Conservation (phyloP, 2,113 vertebrate species). For the Phaethon lepturus region DNA sequence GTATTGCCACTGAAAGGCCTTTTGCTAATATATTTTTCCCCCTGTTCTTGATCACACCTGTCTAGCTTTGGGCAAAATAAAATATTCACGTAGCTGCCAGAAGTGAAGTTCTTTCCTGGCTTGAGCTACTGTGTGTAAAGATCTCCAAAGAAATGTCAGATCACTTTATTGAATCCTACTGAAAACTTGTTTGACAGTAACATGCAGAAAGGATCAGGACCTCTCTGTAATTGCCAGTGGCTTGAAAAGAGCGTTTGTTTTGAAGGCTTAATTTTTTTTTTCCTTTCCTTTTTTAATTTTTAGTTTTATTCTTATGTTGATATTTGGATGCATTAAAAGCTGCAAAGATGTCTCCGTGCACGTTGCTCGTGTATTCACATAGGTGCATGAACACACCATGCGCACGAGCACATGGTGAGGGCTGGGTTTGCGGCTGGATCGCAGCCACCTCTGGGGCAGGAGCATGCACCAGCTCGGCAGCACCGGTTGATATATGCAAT, state of each 20-base stretch:
- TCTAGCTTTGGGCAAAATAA: constrained; percentile 86
- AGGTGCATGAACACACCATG: accelerated
- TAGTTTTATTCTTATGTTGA: background rate
- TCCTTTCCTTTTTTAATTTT: too few relatives aligned
- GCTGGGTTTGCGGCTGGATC: background rate
- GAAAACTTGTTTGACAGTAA: constrained; percentile 84
- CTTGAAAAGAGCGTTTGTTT: constrained; percentile 57
- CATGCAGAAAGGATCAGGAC: constrained; percentile 74
- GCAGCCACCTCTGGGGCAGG: background rate
- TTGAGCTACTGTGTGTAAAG: constrained; percentile 77
- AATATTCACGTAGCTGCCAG: constrained; percentile 73
- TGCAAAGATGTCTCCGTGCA: accelerated
- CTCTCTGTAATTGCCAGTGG: constrained; percentile 57
- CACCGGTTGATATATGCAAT: background rate
- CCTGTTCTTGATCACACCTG: constrained; percentile 81
- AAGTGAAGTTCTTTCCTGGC: constrained; percentile 79
- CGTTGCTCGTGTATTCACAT: accelerated
- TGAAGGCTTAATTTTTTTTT: background rate
- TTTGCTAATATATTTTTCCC: constrained; percentile 49
- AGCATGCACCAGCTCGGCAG: background rate
- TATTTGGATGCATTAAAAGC: background rate
- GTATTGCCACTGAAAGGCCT: constrained; percentile 62
- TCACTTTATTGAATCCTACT: constrained; percentile 84
- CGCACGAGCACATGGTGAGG: background rate
- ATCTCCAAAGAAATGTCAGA: constrained; percentile 83